Evolutionary conservation across 1,140 invertebrate genomes (phyloP).

Genomic region (Gryllus bimaculatus): DNA sequence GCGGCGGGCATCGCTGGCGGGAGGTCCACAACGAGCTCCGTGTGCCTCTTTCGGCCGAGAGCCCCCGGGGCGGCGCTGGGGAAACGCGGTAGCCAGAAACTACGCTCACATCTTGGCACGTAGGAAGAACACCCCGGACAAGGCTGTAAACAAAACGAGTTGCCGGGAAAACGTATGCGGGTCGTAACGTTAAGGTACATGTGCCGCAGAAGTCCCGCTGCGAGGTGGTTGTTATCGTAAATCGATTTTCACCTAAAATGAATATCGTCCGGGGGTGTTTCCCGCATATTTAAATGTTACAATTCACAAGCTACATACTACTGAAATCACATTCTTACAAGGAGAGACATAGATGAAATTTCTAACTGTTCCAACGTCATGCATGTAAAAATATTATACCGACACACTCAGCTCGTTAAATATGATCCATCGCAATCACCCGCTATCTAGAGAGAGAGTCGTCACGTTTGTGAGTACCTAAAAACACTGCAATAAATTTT

Average conservation of each 20-base stretch:
- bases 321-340: too few relatives aligned
- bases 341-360: too few relatives aligned
- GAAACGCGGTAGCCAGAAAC: not conserved
- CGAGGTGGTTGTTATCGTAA: not conserved
- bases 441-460: too few relatives aligned
- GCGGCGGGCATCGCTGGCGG: not conserved
- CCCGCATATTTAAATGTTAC: too few relatives aligned
- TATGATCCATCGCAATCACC: too few relatives aligned
- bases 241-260: not conserved
- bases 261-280: not conserved
- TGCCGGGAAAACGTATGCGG: not conserved
- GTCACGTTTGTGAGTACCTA: too few relatives aligned
- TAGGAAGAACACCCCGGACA: not conserved
- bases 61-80: not conserved
- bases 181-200: not conserved
- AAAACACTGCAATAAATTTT: too few relatives aligned
- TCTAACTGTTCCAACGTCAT: too few relatives aligned
- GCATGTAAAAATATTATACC: too few relatives aligned
- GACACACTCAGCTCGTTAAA: too few relatives aligned
- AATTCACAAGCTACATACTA: too few relatives aligned
- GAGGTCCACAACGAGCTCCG: not conserved
- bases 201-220: not conserved
- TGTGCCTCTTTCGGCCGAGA: not conserved
- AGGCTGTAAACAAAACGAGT: not conserved
- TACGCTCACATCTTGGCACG: not conserved